Percentiles rank a stretch among this genome's conserved stretches.
These are phyloP conservation scores for Lithobius niger DNA, from an alignment of 1,140 invertebrate genomes.

Conservation along the genomic window DNA sequence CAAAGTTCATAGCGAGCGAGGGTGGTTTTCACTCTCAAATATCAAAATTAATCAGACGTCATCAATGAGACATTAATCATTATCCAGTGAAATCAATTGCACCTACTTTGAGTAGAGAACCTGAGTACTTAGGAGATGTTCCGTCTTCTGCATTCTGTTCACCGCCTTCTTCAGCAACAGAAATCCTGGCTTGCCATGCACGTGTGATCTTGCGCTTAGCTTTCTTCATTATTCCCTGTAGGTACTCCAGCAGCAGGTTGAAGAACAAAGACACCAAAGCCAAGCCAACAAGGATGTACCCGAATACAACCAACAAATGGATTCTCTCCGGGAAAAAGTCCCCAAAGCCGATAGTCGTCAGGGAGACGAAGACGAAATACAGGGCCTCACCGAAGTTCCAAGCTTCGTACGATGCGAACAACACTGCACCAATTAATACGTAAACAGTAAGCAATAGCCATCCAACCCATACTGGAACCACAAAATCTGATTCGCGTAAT, in stretches of 20 bases:
- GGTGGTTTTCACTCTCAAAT: too few relatives aligned
- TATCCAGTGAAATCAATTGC: too few relatives aligned
- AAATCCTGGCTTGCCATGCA: too few relatives aligned
- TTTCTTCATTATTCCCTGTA: not conserved
- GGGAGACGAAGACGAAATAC: slow-evolving; percentile 38
- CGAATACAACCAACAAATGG: not conserved
- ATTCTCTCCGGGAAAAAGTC: slow-evolving; percentile 33
- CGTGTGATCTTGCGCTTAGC: too few relatives aligned
- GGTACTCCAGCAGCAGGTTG: not conserved
- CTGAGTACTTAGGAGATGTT: too few relatives aligned
- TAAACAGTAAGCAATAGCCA: slow-evolving; percentile 28
- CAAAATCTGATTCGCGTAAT: not conserved
- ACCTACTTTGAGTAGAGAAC: too few relatives aligned
- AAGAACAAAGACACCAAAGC: not conserved
- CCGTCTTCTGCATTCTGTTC: too few relatives aligned
- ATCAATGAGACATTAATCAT: too few relatives aligned
- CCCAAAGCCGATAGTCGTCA: slow-evolving; percentile 38
- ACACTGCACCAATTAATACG: slow-evolving; percentile 30
- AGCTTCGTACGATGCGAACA: slow-evolving; percentile 17
- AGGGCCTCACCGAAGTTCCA: slow-evolving; percentile 35
- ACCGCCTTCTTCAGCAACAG: too few relatives aligned
- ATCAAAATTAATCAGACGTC: too few relatives aligned
- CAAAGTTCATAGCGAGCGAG: too few relatives aligned
- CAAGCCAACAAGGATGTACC: not conserved
- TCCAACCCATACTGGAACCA: not conserved